phyloP scores from a whole-genome alignment of 2,113 vertebrate species.

The Chroicocephalus ridibundus region DNA sequence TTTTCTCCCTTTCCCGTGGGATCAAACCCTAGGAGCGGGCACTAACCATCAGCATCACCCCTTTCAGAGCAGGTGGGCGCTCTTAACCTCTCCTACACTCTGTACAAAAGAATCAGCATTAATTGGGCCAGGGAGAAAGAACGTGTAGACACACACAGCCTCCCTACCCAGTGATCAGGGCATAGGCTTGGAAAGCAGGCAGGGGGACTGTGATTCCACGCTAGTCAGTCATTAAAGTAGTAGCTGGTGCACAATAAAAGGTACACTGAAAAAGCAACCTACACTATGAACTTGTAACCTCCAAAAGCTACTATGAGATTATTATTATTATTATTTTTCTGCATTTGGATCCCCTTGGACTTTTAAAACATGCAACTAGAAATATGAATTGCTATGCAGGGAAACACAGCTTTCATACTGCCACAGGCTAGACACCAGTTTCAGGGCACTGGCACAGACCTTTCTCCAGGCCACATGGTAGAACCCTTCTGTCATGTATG shows the following conservation, averaged over 20 bases:
- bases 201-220: not conserved
- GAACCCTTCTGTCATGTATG: not conserved
- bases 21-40: not conserved
- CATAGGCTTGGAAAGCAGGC: not conserved
- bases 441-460: not conserved
- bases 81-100: not conserved
- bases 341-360: not conserved
- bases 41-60: not conserved
- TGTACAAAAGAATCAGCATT: not conserved
- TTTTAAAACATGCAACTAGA: not conserved
- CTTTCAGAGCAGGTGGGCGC: not conserved
- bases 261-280: not conserved
- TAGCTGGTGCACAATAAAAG: not conserved
- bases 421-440: not conserved
- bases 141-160: rapidly evolving
- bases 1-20: not conserved
- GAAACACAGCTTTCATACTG: not conserved
- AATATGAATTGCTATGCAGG: not conserved
- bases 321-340: not conserved
- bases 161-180: not conserved
- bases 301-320: not conserved
- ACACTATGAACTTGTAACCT: not conserved
- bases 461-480: not conserved
- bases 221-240: not conserved
- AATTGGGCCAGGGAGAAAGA: not conserved